A percentile compares a stretch with the other conserved stretches of the same genome.
phyloP scores from a whole-genome alignment of 1,140 invertebrate genomes.

The Aphelinus certus region DNA sequence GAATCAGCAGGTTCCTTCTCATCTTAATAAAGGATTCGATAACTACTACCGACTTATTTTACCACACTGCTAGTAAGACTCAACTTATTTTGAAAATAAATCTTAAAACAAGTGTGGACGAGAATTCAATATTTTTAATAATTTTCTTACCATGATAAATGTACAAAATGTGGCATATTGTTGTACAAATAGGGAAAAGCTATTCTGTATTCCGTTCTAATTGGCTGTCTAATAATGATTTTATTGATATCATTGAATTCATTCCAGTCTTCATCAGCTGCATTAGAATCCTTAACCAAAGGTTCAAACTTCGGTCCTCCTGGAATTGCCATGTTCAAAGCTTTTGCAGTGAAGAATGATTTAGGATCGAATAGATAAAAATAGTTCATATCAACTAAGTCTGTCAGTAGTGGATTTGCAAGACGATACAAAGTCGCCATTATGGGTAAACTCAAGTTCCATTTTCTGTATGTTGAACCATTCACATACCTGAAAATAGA shows the following conservation, averaged over 20 bases:
- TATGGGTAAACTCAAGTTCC: constrained; percentile 95
- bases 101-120: constrained; percentile 62
- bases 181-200: constrained; percentile 99
- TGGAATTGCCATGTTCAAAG: constrained; percentile 99
- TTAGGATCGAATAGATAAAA: constrained; percentile 99
- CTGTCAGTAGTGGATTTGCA: constrained; percentile 97
- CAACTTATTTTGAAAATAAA: constrained; percentile 42
- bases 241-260: constrained; percentile 99
- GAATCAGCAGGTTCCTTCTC: constrained; percentile 63
- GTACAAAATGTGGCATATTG: constrained; percentile 96
- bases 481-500: constrained; percentile 82
- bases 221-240: constrained; percentile 98
- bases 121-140: constrained; percentile 14
- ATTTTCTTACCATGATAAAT: constrained; percentile 88
- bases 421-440: constrained; percentile 97
- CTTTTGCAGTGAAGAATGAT: constrained; percentile 99
- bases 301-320: constrained; percentile 99
- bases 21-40: constrained; percentile 61
- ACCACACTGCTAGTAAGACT: constrained; percentile 66
- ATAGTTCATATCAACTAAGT: constrained; percentile 98
- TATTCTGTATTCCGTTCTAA: constrained; percentile 98
- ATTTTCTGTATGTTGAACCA: constrained; percentile 95
- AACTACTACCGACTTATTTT: constrained; percentile 63
- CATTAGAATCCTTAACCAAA: constrained; percentile 96
- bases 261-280: constrained; percentile 99